These are phyloP conservation scores for Schizotus pectinicornis DNA, from an alignment of 2,888 invertebrate species.

Conservation along the genomic window DNA sequence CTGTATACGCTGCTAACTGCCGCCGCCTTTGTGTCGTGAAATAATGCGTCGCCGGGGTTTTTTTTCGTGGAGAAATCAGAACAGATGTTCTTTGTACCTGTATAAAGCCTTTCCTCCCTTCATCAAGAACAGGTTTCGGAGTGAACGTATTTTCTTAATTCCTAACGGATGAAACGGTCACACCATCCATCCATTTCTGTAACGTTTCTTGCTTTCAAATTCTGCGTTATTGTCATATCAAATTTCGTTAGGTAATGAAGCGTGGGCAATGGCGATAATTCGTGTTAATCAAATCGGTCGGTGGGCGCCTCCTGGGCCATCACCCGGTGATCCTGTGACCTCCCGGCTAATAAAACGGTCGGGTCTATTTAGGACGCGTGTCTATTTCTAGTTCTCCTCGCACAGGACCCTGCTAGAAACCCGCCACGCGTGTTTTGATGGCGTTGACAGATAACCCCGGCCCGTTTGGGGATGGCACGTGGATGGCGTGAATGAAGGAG, in stretches of 20 bases:
- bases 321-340: too few relatives aligned
- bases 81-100: constrained; percentile 16
- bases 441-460: constrained; percentile 19
- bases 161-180: not conserved
- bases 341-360: too few relatives aligned
- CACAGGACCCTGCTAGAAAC: constrained; percentile 11
- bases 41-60: constrained; percentile 2
- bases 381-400: not conserved
- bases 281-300: too few relatives aligned
- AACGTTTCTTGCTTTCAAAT: too few relatives aligned
- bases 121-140: constrained; percentile 14
- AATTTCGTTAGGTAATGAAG: too few relatives aligned
- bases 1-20: constrained; percentile 43
- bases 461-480: constrained; percentile 29
- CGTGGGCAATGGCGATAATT: too few relatives aligned
- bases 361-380: constrained; percentile 12
- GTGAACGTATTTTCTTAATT: not conserved
- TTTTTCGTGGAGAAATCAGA: constrained; percentile 9
- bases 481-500: not conserved
- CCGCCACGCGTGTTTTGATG: constrained; percentile 9
- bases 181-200: too few relatives aligned
- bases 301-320: too few relatives aligned
- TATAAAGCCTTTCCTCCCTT: constrained; percentile 12
- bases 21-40: constrained; percentile 12
- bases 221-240: too few relatives aligned